Conservation (phyloP, 2,888 invertebrate genomes). For the Lithophane socia region DNA sequence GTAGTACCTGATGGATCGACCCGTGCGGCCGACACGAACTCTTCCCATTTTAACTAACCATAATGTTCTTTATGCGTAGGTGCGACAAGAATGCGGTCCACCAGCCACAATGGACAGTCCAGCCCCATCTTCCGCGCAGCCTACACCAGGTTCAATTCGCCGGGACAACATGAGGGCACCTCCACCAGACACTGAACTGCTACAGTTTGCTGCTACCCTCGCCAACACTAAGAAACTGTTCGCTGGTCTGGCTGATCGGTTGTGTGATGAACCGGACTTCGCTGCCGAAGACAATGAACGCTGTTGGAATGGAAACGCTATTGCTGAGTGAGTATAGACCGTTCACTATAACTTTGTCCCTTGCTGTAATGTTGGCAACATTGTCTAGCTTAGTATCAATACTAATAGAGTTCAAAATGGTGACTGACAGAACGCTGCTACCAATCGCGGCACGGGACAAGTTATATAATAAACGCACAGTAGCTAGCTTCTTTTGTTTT, state of each 20-base stretch:
- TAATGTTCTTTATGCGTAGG: slow-evolving; percentile 69
- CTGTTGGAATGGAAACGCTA: slow-evolving; percentile 95
- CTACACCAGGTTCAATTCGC: slow-evolving; percentile 75
- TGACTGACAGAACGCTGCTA: too few species aligned
- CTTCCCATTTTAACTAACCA: background rate
- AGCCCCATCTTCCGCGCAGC: slow-evolving; percentile 70
- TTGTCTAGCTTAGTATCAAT: too few species aligned
- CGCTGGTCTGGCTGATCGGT: slow-evolving; percentile 94
- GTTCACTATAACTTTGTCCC: too few species aligned
- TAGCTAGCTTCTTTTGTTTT: slow-evolving; percentile 67
- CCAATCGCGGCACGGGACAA: too few species aligned
- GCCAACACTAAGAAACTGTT: slow-evolving; percentile 95
- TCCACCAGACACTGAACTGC: slow-evolving; percentile 91
- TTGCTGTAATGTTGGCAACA: too few species aligned
- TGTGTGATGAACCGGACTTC: slow-evolving; percentile 94
- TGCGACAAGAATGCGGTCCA: slow-evolving; percentile 85
- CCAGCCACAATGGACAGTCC: slow-evolving; percentile 80
- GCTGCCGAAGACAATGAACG: slow-evolving; percentile 92
- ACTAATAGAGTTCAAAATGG: too few species aligned
- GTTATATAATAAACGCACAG: too few species aligned
- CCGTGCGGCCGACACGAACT: too few species aligned
- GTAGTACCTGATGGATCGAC: too few species aligned
- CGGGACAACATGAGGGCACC: slow-evolving; percentile 89
- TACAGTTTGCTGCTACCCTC: slow-evolving; percentile 92
- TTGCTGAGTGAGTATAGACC: slow-evolving; percentile 92